These are phyloP conservation scores for Rotaria socialis DNA, from an alignment of 2,888 invertebrate species.

Conservation along the genomic window DNA sequence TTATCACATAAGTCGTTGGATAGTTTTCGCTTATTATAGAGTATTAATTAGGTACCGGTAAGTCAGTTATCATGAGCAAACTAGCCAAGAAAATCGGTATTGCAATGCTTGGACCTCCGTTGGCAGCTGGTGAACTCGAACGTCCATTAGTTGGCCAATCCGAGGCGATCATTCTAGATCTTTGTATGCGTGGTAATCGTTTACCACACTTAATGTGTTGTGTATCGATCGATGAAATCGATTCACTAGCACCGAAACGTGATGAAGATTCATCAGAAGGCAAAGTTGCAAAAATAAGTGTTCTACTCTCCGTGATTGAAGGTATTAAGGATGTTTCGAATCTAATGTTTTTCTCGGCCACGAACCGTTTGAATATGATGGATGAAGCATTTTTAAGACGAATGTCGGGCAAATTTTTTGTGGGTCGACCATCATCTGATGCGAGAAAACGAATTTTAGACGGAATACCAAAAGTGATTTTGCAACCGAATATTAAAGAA, in stretches of 20 bases:
- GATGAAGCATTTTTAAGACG: not conserved
- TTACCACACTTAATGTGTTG: not conserved
- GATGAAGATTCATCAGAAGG: not conserved
- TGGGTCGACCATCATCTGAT: not conserved
- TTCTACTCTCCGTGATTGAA: not conserved
- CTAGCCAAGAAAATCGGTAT: not conserved
- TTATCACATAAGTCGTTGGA: not conserved
- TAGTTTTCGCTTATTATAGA: no score
- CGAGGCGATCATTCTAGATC: not conserved
- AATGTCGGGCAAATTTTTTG: not conserved
- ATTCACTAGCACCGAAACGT: not conserved
- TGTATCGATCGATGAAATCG: not conserved
- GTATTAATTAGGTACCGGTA: not conserved
- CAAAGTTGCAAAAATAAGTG: not conserved
- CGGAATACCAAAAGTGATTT: not conserved
- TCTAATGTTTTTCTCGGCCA: not conserved
- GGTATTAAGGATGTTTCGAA: not conserved
- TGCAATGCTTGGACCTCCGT: not conserved
- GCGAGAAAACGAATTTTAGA: not conserved
- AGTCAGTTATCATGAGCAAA: not conserved
- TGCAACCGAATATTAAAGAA: not conserved
- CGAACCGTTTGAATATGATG: not conserved
- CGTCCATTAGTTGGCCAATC: conserved; percentile 6
- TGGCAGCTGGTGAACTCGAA: not conserved
- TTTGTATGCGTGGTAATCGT: not conserved